phyloP scores from a whole-genome alignment of 2,797 vertebrate genomes.

The Propithecus perrieri region DNA sequence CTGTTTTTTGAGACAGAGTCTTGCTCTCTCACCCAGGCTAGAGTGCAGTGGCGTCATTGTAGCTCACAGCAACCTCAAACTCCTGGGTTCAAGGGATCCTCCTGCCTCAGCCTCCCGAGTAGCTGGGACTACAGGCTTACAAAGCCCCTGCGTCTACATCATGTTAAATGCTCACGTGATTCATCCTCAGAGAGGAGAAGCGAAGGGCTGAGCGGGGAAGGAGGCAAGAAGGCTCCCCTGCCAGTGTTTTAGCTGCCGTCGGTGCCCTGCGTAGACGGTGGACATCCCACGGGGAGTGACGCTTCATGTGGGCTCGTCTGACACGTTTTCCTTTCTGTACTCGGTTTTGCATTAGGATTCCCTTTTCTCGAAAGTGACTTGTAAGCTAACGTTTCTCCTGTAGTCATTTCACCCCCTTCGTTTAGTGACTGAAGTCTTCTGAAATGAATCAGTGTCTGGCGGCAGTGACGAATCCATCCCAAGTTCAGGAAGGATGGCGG shows the following conservation, averaged over 20 bases:
- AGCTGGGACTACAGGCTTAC: too few relatives aligned
- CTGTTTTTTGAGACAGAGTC: too few relatives aligned
- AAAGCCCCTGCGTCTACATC: background rate
- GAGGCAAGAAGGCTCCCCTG: background rate
- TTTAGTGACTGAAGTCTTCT: background rate
- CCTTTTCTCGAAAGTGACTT: background rate
- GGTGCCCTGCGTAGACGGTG: too few relatives aligned
- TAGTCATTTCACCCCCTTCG: background rate
- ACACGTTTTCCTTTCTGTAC: too few relatives aligned
- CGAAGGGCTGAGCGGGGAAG: background rate
- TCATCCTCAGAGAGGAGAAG: background rate
- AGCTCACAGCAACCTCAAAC: too few relatives aligned
- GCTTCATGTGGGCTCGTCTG: background rate
- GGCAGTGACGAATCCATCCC: background rate
- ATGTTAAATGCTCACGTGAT: background rate
- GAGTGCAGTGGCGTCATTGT: too few relatives aligned
- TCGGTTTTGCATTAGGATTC: background rate
- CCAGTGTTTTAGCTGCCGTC: rapidly evolving
- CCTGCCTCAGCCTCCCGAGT: too few relatives aligned
- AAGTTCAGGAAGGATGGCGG: background rate
- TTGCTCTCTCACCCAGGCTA: too few relatives aligned
- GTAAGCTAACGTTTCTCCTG: background rate
- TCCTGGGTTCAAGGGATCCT: too few relatives aligned
- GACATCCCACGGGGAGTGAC: background rate
- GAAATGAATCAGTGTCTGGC: background rate